Base-by-base conservation (phyloP, 2,888 invertebrate species). In the Macropis europaea region DNA sequence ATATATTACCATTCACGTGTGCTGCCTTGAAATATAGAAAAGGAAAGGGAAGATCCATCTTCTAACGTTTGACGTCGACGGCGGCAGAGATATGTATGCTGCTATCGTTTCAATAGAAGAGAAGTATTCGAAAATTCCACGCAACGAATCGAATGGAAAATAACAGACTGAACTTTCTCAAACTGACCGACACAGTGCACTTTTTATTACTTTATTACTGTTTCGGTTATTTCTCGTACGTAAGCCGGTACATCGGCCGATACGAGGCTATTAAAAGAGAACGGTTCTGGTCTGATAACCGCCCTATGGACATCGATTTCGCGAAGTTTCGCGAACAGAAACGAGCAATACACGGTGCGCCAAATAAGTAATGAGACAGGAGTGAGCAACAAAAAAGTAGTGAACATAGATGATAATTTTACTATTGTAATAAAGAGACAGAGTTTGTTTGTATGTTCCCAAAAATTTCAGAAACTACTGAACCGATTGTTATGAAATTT, bases 31-130 rank as follows among this genome's bases (percentile, higher is more conserved):
- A 24, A 59, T 11, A 15, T 32, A 43, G 47, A 56, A 54, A 63
- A 63, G 70, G 73, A 76, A 69, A 67, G 43, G 47, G 54, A 57
- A 45, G 50, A 80, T 79, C 73, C 70, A 71, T 77, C 80, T 76
- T 70, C 64, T 17, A 62, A 66, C 75, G 53, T 72, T 75, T 62
- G 75, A 71, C 68, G 62, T 60, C 73, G 56, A 57, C 59, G 63
- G 47, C 53, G 38, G 38, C 57, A 34, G 50, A 47, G 13, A 40
- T 17, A 40, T 67, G 47, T 56, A 50, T 42, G 36, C 61, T 36
- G 30, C 38, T 28, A 22, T 38, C 61, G 30, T 50, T 9, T 26
- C 38, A 32, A 59, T 47, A 50, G 30, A 28, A 38, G 26, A 26
- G 32, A 30, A 22, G 22, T 50, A 48, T 53, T n/a, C 19, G 5